These are phyloP conservation scores for Trisateles emortualis DNA, from an alignment of 2,888 invertebrate species.

Conservation along the genomic window DNA sequence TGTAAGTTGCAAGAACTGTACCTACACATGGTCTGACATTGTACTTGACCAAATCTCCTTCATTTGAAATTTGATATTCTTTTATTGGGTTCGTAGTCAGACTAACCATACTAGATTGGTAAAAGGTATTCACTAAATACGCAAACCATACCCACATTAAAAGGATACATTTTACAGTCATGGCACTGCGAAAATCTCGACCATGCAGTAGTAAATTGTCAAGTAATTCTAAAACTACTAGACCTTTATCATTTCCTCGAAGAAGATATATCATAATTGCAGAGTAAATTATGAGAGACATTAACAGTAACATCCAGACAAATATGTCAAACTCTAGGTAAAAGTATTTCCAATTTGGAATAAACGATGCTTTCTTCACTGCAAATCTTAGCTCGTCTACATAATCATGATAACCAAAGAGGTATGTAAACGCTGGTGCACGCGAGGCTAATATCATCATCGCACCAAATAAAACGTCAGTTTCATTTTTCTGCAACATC, in stretches of 20 bases:
- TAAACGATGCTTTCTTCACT: conserved; percentile 50
- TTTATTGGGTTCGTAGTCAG: conserved; percentile 47
- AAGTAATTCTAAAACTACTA: conserved; percentile 51
- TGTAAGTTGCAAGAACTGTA: background rate
- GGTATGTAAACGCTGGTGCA: conserved; percentile 47
- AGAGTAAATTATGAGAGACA: conserved; percentile 36
- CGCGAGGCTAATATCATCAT: conserved; percentile 35
- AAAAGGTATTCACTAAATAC: conserved; percentile 53
- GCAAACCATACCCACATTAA: conserved; percentile 54
- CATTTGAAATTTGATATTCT: conserved; percentile 54
- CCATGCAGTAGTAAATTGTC: conserved; percentile 55
- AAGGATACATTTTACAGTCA: conserved; percentile 36
- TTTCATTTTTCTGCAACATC: conserved; percentile 43
- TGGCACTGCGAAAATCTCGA: conserved; percentile 15
- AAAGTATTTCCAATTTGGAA: conserved; percentile 52
- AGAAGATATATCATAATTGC: conserved; percentile 43
- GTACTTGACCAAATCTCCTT: conserved; percentile 37
- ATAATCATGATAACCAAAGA: conserved; percentile 51
- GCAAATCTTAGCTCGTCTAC: conserved; percentile 53
- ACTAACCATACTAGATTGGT: conserved; percentile 55
- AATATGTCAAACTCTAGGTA: conserved; percentile 53
- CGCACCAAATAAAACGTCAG: conserved; percentile 46
- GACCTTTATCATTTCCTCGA: conserved; percentile 44
- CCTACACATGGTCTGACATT: conserved; percentile 4
- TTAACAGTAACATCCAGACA: conserved; percentile 55